Evolutionary conservation across 1,140 invertebrate genomes (phyloP).

Genomic region (Charaxes varanes): DNA sequence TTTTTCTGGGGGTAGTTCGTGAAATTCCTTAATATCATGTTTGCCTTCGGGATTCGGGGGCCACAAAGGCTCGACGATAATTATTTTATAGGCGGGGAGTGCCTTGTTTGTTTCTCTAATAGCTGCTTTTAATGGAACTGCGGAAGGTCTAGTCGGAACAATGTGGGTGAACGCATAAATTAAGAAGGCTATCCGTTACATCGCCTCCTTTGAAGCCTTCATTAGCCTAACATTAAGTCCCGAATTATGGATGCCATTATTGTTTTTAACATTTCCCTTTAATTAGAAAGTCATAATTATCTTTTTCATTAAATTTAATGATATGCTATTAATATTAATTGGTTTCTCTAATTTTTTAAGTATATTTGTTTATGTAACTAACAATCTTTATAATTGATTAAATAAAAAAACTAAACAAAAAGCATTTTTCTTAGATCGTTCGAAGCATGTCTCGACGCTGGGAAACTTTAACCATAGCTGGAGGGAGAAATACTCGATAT

Average conservation of each 20-base stretch:
- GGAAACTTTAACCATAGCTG: too few species aligned
- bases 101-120: constrained; percentile 72
- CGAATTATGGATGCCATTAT: constrained; percentile 6
- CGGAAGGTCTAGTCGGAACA: constrained; percentile 48
- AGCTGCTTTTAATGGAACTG: constrained; percentile 67
- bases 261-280: background rate
- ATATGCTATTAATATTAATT: too few species aligned
- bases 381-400: too few species aligned
- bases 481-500: too few species aligned
- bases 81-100: constrained; percentile 68
- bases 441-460: too few species aligned
- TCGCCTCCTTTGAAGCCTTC: constrained; percentile 30
- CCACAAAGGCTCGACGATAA: constrained; percentile 61
- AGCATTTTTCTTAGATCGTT: too few species aligned
- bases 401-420: too few species aligned
- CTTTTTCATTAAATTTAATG: background rate
- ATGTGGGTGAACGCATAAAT: constrained; percentile 55
- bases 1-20: constrained; percentile 34
- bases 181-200: constrained; percentile 50
- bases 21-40: constrained; percentile 61
- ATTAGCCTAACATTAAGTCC: constrained; percentile 7
- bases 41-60: constrained; percentile 39
- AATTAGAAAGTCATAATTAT: background rate
- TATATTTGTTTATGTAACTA: too few species aligned
- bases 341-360: too few species aligned